Base-by-base conservation (phyloP, 1,140 invertebrate species). In the Drosophila yakuba region DNA sequence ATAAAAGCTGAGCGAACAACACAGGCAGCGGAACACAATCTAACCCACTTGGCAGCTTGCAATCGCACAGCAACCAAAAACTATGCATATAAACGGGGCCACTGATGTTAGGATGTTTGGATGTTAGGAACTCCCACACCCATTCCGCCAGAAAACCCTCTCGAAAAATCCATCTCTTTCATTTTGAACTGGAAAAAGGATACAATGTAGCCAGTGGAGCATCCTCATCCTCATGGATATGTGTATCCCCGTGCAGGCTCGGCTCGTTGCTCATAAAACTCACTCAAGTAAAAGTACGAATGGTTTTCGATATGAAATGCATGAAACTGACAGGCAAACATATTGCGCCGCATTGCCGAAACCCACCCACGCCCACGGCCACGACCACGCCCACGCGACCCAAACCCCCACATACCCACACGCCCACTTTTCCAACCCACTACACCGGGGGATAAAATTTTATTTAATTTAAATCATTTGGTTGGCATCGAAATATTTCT, bases 241-340 rank as follows among this genome's bases (percentile, higher is more conserved):
- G 38, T 52, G 79, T 77, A 88, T 83, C 83, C 78, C 63, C 85
- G 20, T 3, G 45, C 67, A 47, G 47, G 51, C 43, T 67, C 76
- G 78, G 78, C 63, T 75, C 62, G 82, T 82, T 86, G 83, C 80
- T 89, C 83, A 88, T 88, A 88, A 88, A 88, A 88, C 83, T 88
- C 83, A 88, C 84, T 88, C 83, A 89, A 88, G 83, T 88, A 88
- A 88, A 88, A 89, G 84, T 89, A 89, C 84, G 83, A 89, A 88
- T 89, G 83, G 80, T 88, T 88, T 88, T 88, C 83, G 84, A 88
- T 88, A 88, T 88, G 84, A 88, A 89, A 88, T 88, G 83, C 84
- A 88, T 88, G 83, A 84, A 88, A 89, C 83, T 88, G 84, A 88
- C 83, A 88, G 83, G 76, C 83, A 77, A 88, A 88, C 84, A 88